phyloP scores from a whole-genome alignment of 2,797 vertebrate species.

The Tapera naevia region DNA sequence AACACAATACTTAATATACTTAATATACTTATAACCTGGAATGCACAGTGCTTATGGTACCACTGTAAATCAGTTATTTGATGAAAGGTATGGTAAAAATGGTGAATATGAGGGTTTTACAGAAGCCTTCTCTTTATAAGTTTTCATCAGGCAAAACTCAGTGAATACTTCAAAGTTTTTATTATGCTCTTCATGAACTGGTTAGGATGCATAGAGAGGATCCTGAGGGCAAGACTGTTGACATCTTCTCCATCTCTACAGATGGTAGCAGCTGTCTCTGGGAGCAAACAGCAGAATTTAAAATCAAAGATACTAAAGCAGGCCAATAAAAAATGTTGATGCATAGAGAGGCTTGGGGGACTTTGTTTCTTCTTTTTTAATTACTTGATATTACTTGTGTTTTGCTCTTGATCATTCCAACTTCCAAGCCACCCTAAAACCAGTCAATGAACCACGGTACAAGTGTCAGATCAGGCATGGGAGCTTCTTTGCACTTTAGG shows the following conservation, averaged over 20 bases:
- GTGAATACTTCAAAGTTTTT: not conserved
- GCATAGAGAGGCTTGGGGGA: fast-evolving
- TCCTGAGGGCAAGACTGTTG: not conserved
- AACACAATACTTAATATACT: not conserved
- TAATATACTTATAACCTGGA: not conserved
- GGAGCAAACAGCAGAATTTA: not conserved
- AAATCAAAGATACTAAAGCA: constrained; percentile 1
- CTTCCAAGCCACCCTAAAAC: not conserved
- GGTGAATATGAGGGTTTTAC: not conserved
- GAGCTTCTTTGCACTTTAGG: not conserved
- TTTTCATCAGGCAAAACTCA: not conserved
- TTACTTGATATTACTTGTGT: not conserved
- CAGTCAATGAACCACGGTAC: not conserved
- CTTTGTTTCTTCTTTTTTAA: not conserved
- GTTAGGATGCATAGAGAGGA: not conserved
- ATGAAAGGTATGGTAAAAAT: not conserved
- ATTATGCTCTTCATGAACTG: not conserved
- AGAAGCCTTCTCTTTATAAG: not conserved
- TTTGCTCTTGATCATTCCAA: not conserved
- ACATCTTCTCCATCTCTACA: not conserved
- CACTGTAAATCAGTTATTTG: not conserved
- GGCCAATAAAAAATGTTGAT: not conserved
- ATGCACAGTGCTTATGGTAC: not conserved
- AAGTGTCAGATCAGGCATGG: not conserved
- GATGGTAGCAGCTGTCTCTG: not conserved